Conservation (phyloP, 2,113 vertebrate species). For the Burhinus oedicnemus region DNA sequence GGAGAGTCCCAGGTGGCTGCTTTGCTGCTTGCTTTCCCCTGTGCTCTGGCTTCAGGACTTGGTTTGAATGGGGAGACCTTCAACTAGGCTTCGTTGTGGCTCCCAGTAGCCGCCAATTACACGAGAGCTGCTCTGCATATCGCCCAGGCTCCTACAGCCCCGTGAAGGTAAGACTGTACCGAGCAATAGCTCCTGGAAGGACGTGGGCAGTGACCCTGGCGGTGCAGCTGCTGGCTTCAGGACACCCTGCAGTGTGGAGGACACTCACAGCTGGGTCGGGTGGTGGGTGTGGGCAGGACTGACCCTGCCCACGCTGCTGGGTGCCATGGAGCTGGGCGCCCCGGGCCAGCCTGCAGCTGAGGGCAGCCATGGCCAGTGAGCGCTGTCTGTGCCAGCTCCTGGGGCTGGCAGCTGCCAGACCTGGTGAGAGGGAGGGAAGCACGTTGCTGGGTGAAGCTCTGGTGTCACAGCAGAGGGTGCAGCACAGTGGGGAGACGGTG, state of each 20-base stretch:
- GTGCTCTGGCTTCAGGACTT: neutral
- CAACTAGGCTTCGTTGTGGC: accelerated
- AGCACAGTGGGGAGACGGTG: no score
- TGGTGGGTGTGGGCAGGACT: neutral
- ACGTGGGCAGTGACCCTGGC: accelerated
- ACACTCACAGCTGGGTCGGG: no score
- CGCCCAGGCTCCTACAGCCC: neutral
- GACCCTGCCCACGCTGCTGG: no score
- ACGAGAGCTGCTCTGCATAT: neutral
- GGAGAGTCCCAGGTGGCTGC: neutral
- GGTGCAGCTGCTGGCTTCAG: neutral
- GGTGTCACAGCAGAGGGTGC: no score
- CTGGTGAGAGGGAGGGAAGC: no score
- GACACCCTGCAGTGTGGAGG: neutral
- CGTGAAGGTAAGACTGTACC: accelerated
- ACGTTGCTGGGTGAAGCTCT: no score
- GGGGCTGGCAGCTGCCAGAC: no score
- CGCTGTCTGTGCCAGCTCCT: no score
- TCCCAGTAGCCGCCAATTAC: neutral
- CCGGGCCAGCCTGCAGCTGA: no score
- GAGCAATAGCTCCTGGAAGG: neutral
- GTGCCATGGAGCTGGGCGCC: no score
- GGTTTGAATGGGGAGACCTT: neutral
- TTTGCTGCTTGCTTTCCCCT: neutral
- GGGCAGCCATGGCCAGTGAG: no score